Percentiles rank a stretch among this genome's conserved stretches.
phyloP scores from a whole-genome alignment of 2,113 vertebrate species.

The Corynorhinus townsendii region DNA sequence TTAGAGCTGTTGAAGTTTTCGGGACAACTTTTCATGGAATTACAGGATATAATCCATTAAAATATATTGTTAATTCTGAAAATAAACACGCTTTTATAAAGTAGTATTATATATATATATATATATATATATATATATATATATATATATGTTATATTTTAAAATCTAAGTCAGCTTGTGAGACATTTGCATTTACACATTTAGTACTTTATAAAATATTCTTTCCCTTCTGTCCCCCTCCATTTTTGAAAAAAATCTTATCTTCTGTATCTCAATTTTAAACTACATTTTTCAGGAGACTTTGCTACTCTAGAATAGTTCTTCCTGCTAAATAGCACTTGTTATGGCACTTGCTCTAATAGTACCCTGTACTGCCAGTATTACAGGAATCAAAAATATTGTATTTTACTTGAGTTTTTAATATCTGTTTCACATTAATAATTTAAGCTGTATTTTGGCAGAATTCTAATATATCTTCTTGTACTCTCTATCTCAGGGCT shows the following conservation, averaged over 20 bases:
- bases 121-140: rapidly evolving
- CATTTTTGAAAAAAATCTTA: background rate
- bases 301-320: background rate
- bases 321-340: background rate
- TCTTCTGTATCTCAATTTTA: background rate
- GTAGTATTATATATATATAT: background rate
- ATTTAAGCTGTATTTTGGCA: background rate
- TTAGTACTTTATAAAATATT: background rate
- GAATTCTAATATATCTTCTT: background rate
- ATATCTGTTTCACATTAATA: background rate
- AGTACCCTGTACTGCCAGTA: background rate
- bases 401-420: background rate
- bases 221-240: background rate
- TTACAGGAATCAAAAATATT: background rate
- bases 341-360: background rate
- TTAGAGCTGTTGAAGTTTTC: slow-evolving; percentile 19
- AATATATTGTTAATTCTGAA: background rate
- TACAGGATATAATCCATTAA: background rate
- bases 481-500: background rate
- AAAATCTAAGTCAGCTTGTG: background rate
- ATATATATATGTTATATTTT: background rate
- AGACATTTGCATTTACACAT: background rate
- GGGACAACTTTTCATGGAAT: slow-evolving; percentile 19
- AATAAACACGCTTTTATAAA: background rate
- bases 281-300: background rate